Conservation (phyloP, 2,113 vertebrate species). For the Ceratotherium simum region DNA sequence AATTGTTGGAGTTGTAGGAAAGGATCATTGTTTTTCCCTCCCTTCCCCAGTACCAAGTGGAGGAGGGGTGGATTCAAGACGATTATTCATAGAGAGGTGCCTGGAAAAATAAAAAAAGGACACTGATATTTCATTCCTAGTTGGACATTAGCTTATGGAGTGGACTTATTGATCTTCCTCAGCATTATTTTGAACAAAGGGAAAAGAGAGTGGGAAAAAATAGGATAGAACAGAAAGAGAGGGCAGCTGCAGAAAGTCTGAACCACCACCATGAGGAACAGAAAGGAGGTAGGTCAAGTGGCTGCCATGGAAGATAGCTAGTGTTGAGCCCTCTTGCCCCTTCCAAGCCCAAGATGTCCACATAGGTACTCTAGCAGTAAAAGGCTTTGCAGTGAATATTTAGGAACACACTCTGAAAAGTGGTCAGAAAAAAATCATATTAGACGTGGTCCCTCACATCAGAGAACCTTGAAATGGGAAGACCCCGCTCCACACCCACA, state of each 20-base stretch:
- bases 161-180: background rate
- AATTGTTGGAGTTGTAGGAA: background rate
- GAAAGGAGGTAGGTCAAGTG: background rate
- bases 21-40: background rate
- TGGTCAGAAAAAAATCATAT: background rate
- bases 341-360: background rate
- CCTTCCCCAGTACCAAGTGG: background rate
- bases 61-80: background rate
- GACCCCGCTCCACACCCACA: background rate
- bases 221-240: background rate
- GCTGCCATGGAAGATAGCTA: background rate
- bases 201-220: background rate
- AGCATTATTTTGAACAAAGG: background rate
- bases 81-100: background rate
- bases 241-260: background rate
- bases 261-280: background rate
- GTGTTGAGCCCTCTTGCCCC: background rate
- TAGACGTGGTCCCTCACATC: background rate
- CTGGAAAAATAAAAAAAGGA: background rate
- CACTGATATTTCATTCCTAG: background rate
- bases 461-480: background rate
- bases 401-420: background rate
- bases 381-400: background rate
- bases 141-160: background rate
- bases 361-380: too few species aligned